These are phyloP conservation scores for Aricia artaxerxes DNA, from an alignment of 2,888 invertebrate genomes.

Conservation along the genomic window DNA sequence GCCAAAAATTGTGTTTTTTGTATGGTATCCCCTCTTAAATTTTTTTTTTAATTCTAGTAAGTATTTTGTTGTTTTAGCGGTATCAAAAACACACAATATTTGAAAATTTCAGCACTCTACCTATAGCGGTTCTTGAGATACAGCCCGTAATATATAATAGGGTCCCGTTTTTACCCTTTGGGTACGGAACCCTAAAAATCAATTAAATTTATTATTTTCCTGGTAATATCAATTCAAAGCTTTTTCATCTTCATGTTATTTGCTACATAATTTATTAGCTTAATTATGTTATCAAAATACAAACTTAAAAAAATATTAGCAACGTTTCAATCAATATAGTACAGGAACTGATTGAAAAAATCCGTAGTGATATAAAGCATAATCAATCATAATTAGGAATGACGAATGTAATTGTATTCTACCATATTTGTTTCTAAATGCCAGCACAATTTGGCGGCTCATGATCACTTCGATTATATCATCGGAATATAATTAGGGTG, in stretches of 20 bases:
- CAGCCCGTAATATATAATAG: no score
- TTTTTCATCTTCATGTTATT: not conserved
- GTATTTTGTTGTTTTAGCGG: no score
- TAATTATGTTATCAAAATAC: not conserved
- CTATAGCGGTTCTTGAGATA: no score
- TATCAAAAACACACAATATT: no score
- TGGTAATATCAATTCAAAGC: not conserved
- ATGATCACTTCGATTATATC: constrained; percentile 24
- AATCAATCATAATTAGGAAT: constrained; percentile 31
- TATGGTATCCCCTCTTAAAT: no score
- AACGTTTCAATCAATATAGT: constrained; percentile 3
- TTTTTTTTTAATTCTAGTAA: no score
- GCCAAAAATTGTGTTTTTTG: no score
- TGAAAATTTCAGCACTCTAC: no score
- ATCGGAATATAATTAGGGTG: constrained; percentile 12
- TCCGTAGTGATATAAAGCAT: constrained; percentile 7
- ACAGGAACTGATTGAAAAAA: constrained; percentile 15
- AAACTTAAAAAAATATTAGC: not conserved
- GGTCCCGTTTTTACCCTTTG: no score
- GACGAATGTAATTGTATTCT: constrained; percentile 27
- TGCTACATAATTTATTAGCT: not conserved
- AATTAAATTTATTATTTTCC: not conserved
- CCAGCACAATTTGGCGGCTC: constrained; percentile 24
- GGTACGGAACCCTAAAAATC: not conserved
- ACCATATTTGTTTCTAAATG: constrained; percentile 29